phyloP scores from a whole-genome alignment of 2,797 vertebrate genomes.

The Sus cebifrons region DNA sequence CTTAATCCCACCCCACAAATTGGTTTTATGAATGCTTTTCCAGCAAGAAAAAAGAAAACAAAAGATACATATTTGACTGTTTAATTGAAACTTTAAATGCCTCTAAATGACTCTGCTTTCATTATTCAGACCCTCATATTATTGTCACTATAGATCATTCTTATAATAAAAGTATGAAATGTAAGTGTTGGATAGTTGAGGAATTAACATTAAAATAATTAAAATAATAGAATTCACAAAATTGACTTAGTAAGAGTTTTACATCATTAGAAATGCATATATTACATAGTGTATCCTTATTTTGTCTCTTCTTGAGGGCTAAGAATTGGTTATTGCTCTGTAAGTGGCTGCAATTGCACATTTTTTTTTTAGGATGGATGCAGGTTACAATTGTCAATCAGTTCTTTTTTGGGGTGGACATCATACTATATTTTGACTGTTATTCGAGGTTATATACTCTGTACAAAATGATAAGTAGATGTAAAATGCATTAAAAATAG shows the following conservation, averaged over 20 bases:
- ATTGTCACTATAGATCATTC: neutral
- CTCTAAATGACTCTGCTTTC: neutral
- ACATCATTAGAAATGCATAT: neutral
- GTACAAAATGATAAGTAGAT: neutral
- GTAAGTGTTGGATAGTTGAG: neutral
- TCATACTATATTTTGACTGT: neutral
- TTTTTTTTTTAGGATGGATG: neutral
- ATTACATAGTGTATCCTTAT: neutral
- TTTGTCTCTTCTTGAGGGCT: neutral
- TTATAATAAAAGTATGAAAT: neutral
- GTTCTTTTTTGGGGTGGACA: neutral
- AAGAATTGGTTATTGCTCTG: neutral
- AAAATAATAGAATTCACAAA: neutral
- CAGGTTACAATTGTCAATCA: neutral
- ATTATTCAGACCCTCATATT: neutral
- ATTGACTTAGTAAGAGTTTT: neutral
- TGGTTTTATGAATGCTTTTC: slow-evolving; percentile 27
- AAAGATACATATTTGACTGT: neutral
- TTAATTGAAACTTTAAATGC: neutral
- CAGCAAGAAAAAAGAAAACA: neutral
- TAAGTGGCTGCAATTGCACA: neutral
- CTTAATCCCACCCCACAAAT: too few relatives aligned
- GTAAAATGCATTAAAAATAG: neutral
- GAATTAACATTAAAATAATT: slow-evolving; percentile 10
- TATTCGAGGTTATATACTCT: neutral